phyloP scores from a whole-genome alignment of 2,888 invertebrate genomes.

The Scaptomyza reducta region DNA sequence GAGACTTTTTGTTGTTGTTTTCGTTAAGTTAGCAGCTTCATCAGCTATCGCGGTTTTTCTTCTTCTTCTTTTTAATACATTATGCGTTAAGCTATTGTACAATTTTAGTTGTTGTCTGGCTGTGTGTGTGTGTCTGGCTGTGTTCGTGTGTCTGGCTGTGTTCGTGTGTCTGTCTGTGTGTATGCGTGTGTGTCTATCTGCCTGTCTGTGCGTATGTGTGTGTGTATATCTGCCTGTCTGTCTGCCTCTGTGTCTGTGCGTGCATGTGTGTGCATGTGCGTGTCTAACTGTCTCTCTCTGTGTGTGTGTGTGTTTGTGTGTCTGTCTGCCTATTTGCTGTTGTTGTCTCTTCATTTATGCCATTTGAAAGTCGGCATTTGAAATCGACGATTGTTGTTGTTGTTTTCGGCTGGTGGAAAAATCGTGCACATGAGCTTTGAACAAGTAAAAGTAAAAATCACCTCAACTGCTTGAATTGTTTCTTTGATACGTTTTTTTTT shows the following conservation, averaged over 20 bases:
- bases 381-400: constrained; percentile 61
- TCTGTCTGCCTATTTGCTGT: constrained; percentile 6
- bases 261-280: neutral
- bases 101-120: constrained; percentile 28
- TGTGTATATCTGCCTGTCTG: neutral
- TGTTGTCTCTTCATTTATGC: constrained; percentile 72
- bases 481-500: constrained; percentile 34
- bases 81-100: constrained; percentile 49
- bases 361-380: constrained; percentile 75
- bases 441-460: constrained; percentile 78
- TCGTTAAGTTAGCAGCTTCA: constrained; percentile 51
- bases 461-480: constrained; percentile 63
- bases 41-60: constrained; percentile 33
- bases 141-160: constrained; percentile 1
- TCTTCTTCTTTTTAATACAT: neutral
- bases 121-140: neutral
- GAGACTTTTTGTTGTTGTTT: constrained; percentile 28
- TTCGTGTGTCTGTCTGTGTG: neutral
- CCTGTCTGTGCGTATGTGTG: constrained; percentile 2
- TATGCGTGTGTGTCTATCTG: neutral
- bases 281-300: no score
- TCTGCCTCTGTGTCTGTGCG: neutral
- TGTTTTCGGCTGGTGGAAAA: constrained; percentile 60
- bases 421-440: constrained; percentile 75
- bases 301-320: neutral